phyloP scores from a whole-genome alignment of 2,888 invertebrate genomes.

The Platypus cylindrus region DNA sequence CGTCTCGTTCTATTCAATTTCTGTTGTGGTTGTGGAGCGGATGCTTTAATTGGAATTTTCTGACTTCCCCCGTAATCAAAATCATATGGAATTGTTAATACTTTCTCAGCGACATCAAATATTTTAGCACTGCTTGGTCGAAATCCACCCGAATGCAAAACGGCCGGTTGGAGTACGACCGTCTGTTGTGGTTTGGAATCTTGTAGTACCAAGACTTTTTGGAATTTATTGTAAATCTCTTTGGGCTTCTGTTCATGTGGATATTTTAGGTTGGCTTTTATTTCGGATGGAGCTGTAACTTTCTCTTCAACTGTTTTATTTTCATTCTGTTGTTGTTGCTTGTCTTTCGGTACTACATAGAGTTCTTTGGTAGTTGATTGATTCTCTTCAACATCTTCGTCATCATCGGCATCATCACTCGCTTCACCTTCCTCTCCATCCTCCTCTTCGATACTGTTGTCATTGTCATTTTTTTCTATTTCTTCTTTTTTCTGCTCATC shows the following conservation, averaged over 20 bases:
- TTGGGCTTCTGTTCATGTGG: constrained; percentile 11
- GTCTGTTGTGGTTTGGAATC: constrained; percentile 14
- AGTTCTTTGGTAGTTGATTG: constrained; percentile 1
- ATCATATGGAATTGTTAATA: constrained; percentile 28
- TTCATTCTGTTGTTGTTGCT: no score
- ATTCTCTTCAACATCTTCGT: not conserved
- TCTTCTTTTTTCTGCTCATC: constrained; percentile 2
- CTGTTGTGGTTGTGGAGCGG: not conserved
- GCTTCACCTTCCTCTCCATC: constrained; percentile 10
- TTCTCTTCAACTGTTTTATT: not conserved
- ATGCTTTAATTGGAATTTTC: constrained; percentile 11
- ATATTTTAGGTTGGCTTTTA: constrained; percentile 5
- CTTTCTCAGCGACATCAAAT: constrained; percentile 25
- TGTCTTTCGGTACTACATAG: no score
- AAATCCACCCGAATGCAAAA: constrained; percentile 23
- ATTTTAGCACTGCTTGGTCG: constrained; percentile 24
- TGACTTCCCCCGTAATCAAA: constrained; percentile 26
- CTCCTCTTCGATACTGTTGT: constrained; percentile 10
- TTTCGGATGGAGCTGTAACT: constrained; percentile 1
- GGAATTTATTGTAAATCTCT: constrained; percentile 11
- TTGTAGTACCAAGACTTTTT: constrained; percentile 8
- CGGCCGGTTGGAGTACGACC: constrained; percentile 19
- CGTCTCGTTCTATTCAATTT: constrained; percentile 2
- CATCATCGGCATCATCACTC: constrained; percentile 2
- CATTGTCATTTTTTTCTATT: constrained; percentile 12